Base-by-base conservation (phyloP, 2,797 vertebrate genomes). In the Tenualosa thibaudeaui region DNA sequence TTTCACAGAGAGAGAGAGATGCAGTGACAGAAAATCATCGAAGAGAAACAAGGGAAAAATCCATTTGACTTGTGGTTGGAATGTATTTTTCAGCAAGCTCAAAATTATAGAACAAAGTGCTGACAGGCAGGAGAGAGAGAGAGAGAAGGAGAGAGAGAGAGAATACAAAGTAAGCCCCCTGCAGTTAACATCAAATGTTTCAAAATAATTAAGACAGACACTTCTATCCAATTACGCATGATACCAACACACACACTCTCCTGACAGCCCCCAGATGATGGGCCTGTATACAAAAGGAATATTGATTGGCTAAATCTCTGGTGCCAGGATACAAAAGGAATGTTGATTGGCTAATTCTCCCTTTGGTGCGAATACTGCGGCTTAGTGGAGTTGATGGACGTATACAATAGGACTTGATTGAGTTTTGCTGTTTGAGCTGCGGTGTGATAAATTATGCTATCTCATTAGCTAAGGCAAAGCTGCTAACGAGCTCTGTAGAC, bases 101-200 rank as follows among this genome's bases (percentile, higher is more conserved):
- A 53, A 22, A 58, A 58, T 7, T 58, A 22, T 22, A 58, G 56
- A 58, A 58, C 6, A 58, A 58, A 58, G 56, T n/a, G 19, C 56
- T 58, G 56, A 58, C 19, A 6, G 6, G 56, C 56, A 46, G 46
- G 54, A 56, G 54, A 56, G 54, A 56, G 54, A 56, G 54, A 68
- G 62, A 62, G 81, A 86, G 56, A 84, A 83, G 81, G 78, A 56
- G 56, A 65, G 62, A 65, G 62, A 65, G 8, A 65, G n/a, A 65
- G 1, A 10, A 85, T 24, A 68, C 62, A 68, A 68, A 88, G 87
- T 78, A 82, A 85, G 26, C 62, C 62, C 62, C 62, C 62, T 68
- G 62, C 24, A 10, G 62, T 68, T 24, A 68, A 68, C 62, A 68
- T 68, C 62, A 68, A 68, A 31, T 68, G n/a, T 68, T 68, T 68